Evolutionary conservation across 2,797 vertebrate genomes (phyloP).

Genomic region (Perodicticus potto): DNA sequence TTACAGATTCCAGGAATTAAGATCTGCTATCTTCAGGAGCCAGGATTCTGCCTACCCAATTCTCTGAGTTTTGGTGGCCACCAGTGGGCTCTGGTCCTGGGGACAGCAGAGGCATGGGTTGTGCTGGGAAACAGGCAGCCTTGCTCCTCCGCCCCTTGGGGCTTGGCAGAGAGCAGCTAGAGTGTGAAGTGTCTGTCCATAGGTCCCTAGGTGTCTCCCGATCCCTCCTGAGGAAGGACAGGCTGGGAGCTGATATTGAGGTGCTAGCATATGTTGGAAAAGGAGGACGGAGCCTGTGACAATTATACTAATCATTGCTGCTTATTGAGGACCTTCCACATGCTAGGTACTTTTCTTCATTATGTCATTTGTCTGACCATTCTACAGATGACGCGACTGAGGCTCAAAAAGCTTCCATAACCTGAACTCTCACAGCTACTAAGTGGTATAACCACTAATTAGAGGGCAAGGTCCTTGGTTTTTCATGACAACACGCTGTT

Average conservation of each 20-base stretch:
- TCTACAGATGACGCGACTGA: background rate
- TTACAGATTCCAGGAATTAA: background rate
- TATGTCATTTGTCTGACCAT: background rate
- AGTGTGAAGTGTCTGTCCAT: background rate
- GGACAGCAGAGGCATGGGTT: no score
- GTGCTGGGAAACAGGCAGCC: background rate
- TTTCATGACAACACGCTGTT: background rate
- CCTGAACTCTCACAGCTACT: background rate
- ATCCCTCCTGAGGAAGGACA: background rate
- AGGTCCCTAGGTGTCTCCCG: no score
- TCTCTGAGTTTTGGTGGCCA: background rate
- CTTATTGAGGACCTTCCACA: background rate
- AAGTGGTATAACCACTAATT: background rate
- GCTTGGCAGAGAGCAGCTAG: background rate
- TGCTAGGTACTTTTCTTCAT: background rate
- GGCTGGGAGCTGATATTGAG: background rate
- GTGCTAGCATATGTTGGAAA: background rate
- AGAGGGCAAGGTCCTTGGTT: background rate
- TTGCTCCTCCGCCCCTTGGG: background rate
- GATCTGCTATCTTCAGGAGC: background rate
- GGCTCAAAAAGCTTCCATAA: background rate
- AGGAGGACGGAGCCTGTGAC: background rate
- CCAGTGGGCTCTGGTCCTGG: background rate
- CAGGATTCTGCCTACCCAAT: background rate
- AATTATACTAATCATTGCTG: background rate